phyloP scores from a whole-genome alignment of 1,140 invertebrate species.

The Monochamus saltuarius region DNA sequence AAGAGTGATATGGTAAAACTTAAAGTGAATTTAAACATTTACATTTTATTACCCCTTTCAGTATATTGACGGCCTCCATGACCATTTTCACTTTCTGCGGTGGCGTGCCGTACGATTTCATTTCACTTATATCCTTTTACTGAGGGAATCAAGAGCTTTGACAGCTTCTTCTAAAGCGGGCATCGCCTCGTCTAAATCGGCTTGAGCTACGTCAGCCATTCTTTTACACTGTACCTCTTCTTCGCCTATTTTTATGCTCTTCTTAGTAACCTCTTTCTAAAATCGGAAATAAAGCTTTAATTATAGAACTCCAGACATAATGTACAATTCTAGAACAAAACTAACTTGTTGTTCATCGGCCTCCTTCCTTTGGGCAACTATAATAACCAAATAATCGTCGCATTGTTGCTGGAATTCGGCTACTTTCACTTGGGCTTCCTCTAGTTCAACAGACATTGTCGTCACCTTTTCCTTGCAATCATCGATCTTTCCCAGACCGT shows the following conservation, averaged over 20 bases:
- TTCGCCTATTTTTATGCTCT: slow-evolving; percentile 70
- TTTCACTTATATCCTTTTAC: slow-evolving; percentile 85
- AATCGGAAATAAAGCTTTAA: slow-evolving; percentile 11
- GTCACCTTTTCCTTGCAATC: slow-evolving; percentile 74
- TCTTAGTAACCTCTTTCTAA: slow-evolving; percentile 63
- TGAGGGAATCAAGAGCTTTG: slow-evolving; percentile 69
- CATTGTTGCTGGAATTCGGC: slow-evolving; percentile 71
- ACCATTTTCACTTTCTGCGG: slow-evolving; percentile 85
- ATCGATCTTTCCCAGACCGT: slow-evolving; percentile 77
- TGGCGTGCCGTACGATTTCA: slow-evolving; percentile 82
- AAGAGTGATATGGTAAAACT: not conserved
- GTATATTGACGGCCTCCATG: slow-evolving; percentile 85
- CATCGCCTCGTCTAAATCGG: slow-evolving; percentile 79
- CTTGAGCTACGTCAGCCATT: slow-evolving; percentile 74
- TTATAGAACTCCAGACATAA: slow-evolving; percentile 19
- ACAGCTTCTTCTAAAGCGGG: slow-evolving; percentile 82
- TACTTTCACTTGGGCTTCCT: slow-evolving; percentile 73
- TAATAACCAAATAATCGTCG: slow-evolving; percentile 72
- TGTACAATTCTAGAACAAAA: slow-evolving; percentile 22
- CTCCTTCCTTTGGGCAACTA: slow-evolving; percentile 74
- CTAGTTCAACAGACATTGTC: slow-evolving; percentile 77
- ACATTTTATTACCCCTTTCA: slow-evolving; percentile 58
- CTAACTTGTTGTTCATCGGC: slow-evolving; percentile 70
- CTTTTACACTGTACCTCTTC: slow-evolving; percentile 78
- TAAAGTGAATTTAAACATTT: not conserved